Conservation (phyloP, 2,888 invertebrate species). For the Drosophila setosimentum region DNA sequence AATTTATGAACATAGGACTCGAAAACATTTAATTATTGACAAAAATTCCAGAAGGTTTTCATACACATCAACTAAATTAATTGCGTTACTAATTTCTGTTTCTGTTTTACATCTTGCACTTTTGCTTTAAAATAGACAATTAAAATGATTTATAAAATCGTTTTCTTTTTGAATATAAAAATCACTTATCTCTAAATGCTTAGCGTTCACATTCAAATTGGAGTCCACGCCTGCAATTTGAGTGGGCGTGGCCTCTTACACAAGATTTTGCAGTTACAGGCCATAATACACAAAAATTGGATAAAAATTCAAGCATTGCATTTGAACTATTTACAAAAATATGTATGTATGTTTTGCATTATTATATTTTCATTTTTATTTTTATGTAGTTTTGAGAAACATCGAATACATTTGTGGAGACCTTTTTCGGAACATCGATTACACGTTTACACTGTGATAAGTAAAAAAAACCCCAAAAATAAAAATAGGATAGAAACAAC, state of each 20-base stretch:
- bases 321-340: constrained; percentile 77
- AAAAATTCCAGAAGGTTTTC: constrained; percentile 67
- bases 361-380: constrained; percentile 16
- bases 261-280: constrained; percentile 53
- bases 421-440: constrained; percentile 58
- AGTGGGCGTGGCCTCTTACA: constrained; percentile 44
- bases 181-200: constrained; percentile 76
- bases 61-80: constrained; percentile 71
- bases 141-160: constrained; percentile 80
- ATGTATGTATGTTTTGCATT: constrained; percentile 50
- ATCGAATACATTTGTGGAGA: constrained; percentile 71
- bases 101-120: constrained; percentile 37
- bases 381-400: constrained; percentile 56
- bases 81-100: constrained; percentile 38
- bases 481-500: constrained; percentile 8
- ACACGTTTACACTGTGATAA: constrained; percentile 43
- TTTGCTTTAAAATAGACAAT: constrained; percentile 76
- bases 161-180: constrained; percentile 68
- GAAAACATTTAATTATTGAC: constrained; percentile 76
- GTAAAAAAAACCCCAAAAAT: not conserved
- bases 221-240: constrained; percentile 44
- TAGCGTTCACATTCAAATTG: constrained; percentile 75
- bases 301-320: constrained; percentile 72
- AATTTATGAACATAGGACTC: constrained; percentile 73
- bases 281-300: constrained; percentile 61